These are phyloP conservation scores for Terebella lapidaria DNA, from an alignment of 2,888 invertebrate genomes.

Conservation along the genomic window DNA sequence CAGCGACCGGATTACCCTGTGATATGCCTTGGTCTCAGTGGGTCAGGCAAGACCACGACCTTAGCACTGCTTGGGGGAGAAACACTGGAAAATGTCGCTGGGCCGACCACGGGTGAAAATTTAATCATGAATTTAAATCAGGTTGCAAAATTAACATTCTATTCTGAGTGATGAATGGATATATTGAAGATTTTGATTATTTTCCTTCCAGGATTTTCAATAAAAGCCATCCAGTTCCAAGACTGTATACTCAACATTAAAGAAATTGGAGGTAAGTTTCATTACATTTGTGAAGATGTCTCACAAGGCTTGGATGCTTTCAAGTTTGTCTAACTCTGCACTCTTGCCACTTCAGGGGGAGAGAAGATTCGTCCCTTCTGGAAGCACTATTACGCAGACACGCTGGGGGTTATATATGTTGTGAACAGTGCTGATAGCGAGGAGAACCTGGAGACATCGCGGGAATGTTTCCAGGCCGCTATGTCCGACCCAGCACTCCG, in stretches of 20 bases:
- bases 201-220: constrained; percentile 43
- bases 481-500: constrained; percentile 33
- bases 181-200: neutral
- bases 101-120: constrained; percentile 45
- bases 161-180: neutral
- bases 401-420: constrained; percentile 45
- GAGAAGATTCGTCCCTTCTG: constrained; percentile 46
- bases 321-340: neutral
- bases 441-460: constrained; percentile 31
- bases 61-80: constrained; percentile 42
- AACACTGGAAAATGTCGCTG: constrained; percentile 33
- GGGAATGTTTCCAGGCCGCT: constrained; percentile 34
- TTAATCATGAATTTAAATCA: too few relatives aligned
- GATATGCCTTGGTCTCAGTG: constrained; percentile 43
- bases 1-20: constrained; percentile 40
- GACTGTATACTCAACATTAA: constrained; percentile 49
- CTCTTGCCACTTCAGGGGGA: constrained; percentile 33
- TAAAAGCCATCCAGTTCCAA: constrained; percentile 45
- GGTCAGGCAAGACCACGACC: constrained; percentile 45
- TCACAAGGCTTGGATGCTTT: neutral
- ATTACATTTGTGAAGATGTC: too few relatives aligned
- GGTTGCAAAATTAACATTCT: too few relatives aligned
- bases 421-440: constrained; percentile 37
- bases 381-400: constrained; percentile 42
- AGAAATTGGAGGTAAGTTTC: constrained; percentile 45